These are phyloP conservation scores for Hycleus cichorii DNA, from an alignment of 1,140 invertebrate genomes.

Conservation along the genomic window DNA sequence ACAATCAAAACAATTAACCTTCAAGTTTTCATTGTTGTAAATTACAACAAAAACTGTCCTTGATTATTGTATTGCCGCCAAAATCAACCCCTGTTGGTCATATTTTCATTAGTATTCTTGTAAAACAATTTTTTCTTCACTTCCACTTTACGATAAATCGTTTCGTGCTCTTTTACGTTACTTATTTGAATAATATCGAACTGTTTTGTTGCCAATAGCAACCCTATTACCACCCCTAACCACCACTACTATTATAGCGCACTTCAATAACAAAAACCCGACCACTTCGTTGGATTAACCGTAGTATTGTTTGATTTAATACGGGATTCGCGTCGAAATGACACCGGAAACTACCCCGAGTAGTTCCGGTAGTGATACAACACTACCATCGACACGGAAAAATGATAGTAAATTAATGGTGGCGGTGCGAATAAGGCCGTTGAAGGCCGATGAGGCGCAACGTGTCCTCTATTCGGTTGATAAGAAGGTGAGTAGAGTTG, in stretches of 20 bases:
- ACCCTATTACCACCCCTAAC: constrained; percentile 2
- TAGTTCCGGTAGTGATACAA: constrained; percentile 30
- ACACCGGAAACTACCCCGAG: constrained; percentile 31
- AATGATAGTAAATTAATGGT: constrained; percentile 37
- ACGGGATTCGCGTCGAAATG: constrained; percentile 21
- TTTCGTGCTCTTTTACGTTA: too few relatives aligned
- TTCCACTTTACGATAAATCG: too few relatives aligned
- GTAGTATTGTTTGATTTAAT: too few relatives aligned
- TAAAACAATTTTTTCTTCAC: too few relatives aligned
- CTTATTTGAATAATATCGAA: constrained; percentile 21
- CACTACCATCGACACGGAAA: constrained; percentile 21
- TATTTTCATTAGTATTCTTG: too few relatives aligned
- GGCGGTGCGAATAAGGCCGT: constrained; percentile 36
- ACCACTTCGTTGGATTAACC: too few relatives aligned
- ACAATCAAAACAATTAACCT: too few relatives aligned
- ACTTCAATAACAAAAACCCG: too few relatives aligned
- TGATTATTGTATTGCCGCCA: too few relatives aligned
- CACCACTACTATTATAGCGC: background rate
- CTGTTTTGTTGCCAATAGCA: constrained; percentile 13
- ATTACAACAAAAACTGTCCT: too few relatives aligned
- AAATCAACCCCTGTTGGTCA: too few relatives aligned
- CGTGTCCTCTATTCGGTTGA: constrained; percentile 31
- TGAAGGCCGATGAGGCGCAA: constrained; percentile 33
- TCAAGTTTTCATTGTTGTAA: too few relatives aligned
- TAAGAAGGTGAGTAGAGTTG: constrained; percentile 29